phyloP scores from a whole-genome alignment of 2,113 vertebrate genomes.

The Rhegmatorhina hoffmannsi region DNA sequence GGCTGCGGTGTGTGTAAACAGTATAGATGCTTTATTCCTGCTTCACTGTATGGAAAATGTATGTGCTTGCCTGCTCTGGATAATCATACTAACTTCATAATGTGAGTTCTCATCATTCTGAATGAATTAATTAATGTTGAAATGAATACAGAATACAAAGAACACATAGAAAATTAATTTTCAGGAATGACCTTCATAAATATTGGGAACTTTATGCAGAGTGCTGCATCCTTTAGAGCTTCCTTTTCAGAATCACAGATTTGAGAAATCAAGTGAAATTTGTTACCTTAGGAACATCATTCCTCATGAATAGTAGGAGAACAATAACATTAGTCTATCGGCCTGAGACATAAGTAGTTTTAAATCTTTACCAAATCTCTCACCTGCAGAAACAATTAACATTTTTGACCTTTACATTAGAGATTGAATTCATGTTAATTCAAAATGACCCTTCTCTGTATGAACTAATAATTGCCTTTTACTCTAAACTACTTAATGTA shows the following conservation, averaged over 20 bases:
- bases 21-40: not conserved
- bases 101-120: not conserved
- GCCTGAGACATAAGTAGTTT: not conserved
- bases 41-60: not conserved
- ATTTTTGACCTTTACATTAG: not conserved
- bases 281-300: not conserved
- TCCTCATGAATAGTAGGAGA: not conserved
- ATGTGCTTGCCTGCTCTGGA: not conserved
- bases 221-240: not conserved
- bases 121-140: not conserved
- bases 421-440: not conserved
- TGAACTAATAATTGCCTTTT: not conserved
- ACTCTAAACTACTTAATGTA: not conserved
- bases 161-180: not conserved
- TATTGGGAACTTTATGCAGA: not conserved
- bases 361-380: not conserved
- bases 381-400: not conserved
- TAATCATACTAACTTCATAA: not conserved
- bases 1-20: accelerated
- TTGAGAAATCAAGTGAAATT: not conserved
- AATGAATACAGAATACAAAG: not conserved
- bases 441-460: not conserved
- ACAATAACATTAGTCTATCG: not conserved
- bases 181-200: not conserved
- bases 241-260: not conserved